Base-by-base conservation (phyloP, 2,113 vertebrate species). In the Melanostigma gelatinosum region DNA sequence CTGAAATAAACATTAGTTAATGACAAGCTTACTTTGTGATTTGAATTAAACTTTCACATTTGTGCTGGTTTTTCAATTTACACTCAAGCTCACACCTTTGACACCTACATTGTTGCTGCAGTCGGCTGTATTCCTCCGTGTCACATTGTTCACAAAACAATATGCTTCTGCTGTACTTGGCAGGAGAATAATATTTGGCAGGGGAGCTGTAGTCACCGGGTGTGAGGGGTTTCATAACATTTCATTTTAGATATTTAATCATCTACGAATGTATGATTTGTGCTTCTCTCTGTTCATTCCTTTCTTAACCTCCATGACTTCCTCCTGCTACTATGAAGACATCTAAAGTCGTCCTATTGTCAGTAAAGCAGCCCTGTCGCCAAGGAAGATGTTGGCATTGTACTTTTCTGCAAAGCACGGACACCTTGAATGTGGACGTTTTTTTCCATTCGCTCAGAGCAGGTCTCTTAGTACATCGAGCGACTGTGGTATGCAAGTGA, bases 221-320 rank as follows among this genome's bases (percentile, higher is more conserved):
- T 29, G 34, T 29, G 10, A 58, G 5, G 10, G 7, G 36, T 78
- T 67, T 58, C 38, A 71, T 65, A 20, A 32, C 67, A 10, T 20
- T 32, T 34, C 11, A 20, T 79, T 70, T 75, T 18, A 68, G 11
- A 48, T 63, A 63, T 55, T 24, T 38, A 61, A 65, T 84, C 67
- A 75, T 48, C 16, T 55, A 40, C 2, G 7, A 64, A 42, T 32
- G 6, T 29, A 24, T 65, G 44, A 77, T 65, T 27, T 61, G 20
- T 66, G 55, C 36, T 58, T 73, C 67, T 64, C 24, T 54, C 36
- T 40, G 11, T 70, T 52, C 29, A 38, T 44, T 29, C 10, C n/a
- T 80, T 48, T 60, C 36, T 63, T 38, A 44, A 34, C 55, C 64
- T 34, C 29, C 44, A 13, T 18, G 24, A 78, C 66, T 48, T 64